These are phyloP conservation scores for Zaprionus lachaisei DNA, from an alignment of 1,140 invertebrate genomes.

Conservation along the genomic window DNA sequence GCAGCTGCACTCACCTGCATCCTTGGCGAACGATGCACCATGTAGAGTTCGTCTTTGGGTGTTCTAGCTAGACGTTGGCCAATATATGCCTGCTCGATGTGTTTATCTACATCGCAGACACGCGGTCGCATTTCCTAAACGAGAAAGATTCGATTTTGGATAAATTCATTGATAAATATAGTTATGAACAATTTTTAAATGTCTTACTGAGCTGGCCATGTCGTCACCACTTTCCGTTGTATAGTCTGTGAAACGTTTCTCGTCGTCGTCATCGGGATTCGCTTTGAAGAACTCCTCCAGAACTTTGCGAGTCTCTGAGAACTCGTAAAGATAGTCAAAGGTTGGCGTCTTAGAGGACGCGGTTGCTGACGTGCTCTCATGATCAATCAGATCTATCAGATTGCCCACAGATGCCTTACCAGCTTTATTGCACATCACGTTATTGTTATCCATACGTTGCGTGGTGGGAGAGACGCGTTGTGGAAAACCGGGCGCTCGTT, in stretches of 20 bases:
- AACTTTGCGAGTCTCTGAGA: slow-evolving; percentile 95
- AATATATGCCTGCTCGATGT: slow-evolving; percentile 79
- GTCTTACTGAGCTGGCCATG: slow-evolving; percentile 65
- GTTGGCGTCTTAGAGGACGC: slow-evolving; percentile 85
- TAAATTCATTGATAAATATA: neutral
- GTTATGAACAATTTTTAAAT: neutral
- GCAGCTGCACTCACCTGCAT: slow-evolving; percentile 60
- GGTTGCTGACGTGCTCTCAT: slow-evolving; percentile 45
- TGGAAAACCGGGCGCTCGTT: slow-evolving; percentile 89
- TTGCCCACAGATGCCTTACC: slow-evolving; percentile 62
- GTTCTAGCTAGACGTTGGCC: slow-evolving; percentile 82
- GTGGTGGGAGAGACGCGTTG: slow-evolving; percentile 84
- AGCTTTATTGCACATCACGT: slow-evolving; percentile 33
- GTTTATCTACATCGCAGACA: slow-evolving; percentile 53
- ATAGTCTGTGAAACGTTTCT: slow-evolving; percentile 85
- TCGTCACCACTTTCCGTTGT: slow-evolving; percentile 79
- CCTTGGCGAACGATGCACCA: slow-evolving; percentile 79
- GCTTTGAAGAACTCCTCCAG: slow-evolving; percentile 96
- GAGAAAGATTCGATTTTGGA: neutral
- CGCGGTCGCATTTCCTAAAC: slow-evolving; percentile 43
- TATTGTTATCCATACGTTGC: slow-evolving; percentile 33
- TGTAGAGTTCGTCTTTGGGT: slow-evolving; percentile 78
- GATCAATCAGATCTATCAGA: slow-evolving; percentile 69
- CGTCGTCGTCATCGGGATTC: slow-evolving; percentile 86
- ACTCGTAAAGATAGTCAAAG: slow-evolving; percentile 95